Evolutionary conservation across 1,140 invertebrate species (phyloP).

Genomic region (Calycopis cecrops): DNA sequence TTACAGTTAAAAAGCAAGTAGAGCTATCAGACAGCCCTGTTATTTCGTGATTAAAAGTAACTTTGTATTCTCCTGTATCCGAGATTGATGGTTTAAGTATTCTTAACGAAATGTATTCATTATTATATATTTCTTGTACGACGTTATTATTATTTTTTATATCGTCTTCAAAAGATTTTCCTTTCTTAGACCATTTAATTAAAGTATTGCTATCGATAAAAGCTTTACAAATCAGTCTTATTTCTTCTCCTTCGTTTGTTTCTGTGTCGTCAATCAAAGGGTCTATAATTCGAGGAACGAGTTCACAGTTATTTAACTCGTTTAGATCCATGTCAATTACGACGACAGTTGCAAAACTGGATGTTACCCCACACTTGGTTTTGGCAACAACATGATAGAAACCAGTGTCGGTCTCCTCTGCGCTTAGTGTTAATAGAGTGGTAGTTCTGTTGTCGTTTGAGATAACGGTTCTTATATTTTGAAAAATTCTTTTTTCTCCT

Average conservation of each 20-base stretch:
- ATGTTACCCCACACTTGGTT: slow-evolving; percentile 29
- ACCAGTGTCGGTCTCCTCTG: slow-evolving; percentile 30
- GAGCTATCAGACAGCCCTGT: slow-evolving; percentile 22
- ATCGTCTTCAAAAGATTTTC: neutral
- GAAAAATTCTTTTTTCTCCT: slow-evolving; percentile 21
- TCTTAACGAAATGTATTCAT: slow-evolving; percentile 27
- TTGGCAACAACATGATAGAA: slow-evolving; percentile 32
- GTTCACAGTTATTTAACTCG: slow-evolving; percentile 23
- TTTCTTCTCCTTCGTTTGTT: slow-evolving; percentile 28
- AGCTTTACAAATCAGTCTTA: slow-evolving; percentile 26
- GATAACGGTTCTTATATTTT: slow-evolving; percentile 28
- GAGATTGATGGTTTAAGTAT: slow-evolving; percentile 19
- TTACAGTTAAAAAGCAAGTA: slow-evolving; percentile 24
- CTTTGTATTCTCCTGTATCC: slow-evolving; percentile 26
- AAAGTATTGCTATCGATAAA: slow-evolving; percentile 24
- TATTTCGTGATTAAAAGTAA: slow-evolving; percentile 22
- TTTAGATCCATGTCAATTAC: slow-evolving; percentile 24
- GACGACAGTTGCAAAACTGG: slow-evolving; percentile 28
- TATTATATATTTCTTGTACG: slow-evolving; percentile 25
- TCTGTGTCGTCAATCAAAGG: slow-evolving; percentile 22
- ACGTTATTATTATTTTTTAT: slow-evolving; percentile 19
- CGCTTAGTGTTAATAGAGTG: slow-evolving; percentile 25
- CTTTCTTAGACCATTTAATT: slow-evolving; percentile 26
- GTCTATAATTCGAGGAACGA: slow-evolving; percentile 25
- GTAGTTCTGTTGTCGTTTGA: slow-evolving; percentile 25